These are phyloP conservation scores for Mesoligia furuncula DNA, from an alignment of 2,888 invertebrate species.

Conservation along the genomic window DNA sequence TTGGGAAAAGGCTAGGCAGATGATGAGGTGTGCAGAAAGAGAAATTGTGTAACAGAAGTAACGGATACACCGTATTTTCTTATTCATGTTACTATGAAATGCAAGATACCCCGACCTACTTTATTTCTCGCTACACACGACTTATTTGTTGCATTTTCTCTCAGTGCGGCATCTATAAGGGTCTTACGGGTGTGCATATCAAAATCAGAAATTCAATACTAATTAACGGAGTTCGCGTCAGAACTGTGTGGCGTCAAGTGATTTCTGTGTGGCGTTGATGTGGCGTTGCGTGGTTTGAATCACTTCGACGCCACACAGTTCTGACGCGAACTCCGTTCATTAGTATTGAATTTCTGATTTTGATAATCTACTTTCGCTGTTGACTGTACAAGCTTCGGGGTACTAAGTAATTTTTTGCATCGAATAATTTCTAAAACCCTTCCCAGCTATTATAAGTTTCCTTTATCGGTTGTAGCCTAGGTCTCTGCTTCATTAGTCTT, in stretches of 20 bases:
- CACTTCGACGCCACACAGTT: too few species aligned
- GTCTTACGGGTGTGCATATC: slow-evolving; percentile 3
- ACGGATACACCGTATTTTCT: slow-evolving; percentile 17
- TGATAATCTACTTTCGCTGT: too few species aligned
- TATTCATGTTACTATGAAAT: slow-evolving; percentile 31
- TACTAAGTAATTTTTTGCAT: neutral
- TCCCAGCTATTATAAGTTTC: neutral
- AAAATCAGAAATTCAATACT: too few species aligned
- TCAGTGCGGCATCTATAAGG: slow-evolving; percentile 4
- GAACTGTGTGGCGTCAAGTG: too few species aligned
- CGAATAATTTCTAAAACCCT: neutral
- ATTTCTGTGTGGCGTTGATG: too few species aligned
- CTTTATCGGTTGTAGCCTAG: neutral
- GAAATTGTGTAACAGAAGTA: slow-evolving; percentile 3
- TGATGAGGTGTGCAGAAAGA: neutral
- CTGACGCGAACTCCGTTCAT: too few species aligned
- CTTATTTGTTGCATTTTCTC: slow-evolving; percentile 36
- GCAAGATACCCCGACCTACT: slow-evolving; percentile 14
- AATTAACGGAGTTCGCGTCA: too few species aligned
- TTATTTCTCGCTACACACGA: slow-evolving; percentile 40
- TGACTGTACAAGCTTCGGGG: too few species aligned
- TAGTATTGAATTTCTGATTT: too few species aligned
- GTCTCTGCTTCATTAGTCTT: neutral
- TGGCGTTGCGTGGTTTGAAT: too few species aligned
- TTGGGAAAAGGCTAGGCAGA: too few species aligned